Base-by-base conservation (phyloP, 2,888 invertebrate species). In the Fragum whitleyi region DNA sequence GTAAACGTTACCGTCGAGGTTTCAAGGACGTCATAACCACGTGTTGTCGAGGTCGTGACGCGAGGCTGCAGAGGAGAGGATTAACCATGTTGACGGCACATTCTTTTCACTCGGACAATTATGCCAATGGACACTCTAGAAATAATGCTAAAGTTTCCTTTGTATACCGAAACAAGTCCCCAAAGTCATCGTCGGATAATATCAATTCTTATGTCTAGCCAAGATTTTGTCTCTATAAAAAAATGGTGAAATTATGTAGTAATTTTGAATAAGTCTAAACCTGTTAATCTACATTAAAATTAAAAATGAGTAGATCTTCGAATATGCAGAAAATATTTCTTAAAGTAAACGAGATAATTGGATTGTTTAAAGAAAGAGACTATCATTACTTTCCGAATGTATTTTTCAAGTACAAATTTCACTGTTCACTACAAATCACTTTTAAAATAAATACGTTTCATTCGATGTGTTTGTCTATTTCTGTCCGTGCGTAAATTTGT, bases 1-100 rank as follows among this genome's bases (percentile, higher is more conserved):
- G 98, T 94, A 97, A 97, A 93, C 98, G 98, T 94, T 98, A 97
- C 93, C 95, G 98, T 2, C 96, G 96, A 79, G 98, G 98, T 5
- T 98, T 98, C 94, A 83, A 84, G 23, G 85, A 89, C 29, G 73
- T 87, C 3, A 76, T 83, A 23, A 74, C 74, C 0, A 42, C 67
- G 26, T 78, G 78, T 53, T 78, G 78, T 55, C 47, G 61, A 11
- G 32, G 47, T 11, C 53, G 51, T n/a, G 62, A 74, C 2, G 67
- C 65, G 1, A 59, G 83, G 19, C 51, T 76, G 28, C 73, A 76
- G 36, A 39, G 70, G n/a, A 69, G 81, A 26, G 69, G 65, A 9
- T 32, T 84, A 26, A 75, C 78, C 0, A 68, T 77, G 19, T 42
- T 80, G 73, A 74, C 78, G 0, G 69, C 76, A 14, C 78, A 81